A percentile compares a stretch with the other conserved stretches of the same genome.
phyloP scores from a whole-genome alignment of 2,797 vertebrate species.

The Tragopan temminckii region DNA sequence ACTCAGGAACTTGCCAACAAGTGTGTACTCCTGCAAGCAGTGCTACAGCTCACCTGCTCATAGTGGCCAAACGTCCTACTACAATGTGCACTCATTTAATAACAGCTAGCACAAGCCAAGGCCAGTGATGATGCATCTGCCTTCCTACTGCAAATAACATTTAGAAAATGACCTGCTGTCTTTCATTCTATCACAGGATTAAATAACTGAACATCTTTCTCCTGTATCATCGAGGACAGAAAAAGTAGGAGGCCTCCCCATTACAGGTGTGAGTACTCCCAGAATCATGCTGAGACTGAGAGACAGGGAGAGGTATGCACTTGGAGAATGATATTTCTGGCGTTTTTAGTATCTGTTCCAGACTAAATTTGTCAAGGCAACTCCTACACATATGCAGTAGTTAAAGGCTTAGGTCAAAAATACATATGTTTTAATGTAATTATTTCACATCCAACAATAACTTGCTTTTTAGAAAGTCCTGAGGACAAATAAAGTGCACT shows the following conservation, averaged over 20 bases:
- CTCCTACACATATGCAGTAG: not conserved
- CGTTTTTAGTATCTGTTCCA: not conserved
- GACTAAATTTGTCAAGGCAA: not conserved
- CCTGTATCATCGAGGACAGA: not conserved
- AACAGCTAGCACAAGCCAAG: not conserved
- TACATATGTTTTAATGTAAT: not conserved
- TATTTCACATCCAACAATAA: not conserved
- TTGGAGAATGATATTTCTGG: not conserved
- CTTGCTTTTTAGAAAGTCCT: not conserved
- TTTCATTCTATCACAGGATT: not conserved
- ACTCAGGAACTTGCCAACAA: not conserved
- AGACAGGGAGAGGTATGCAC: not conserved
- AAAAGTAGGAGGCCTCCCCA: not conserved
- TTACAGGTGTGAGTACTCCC: not conserved
- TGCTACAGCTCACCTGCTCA: not conserved
- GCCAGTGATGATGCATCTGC: fast-evolving
- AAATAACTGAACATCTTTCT: not conserved
- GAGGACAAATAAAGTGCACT: not conserved
- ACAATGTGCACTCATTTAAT: fast-evolving
- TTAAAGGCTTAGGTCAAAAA: not conserved
- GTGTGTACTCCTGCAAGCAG: fast-evolving
- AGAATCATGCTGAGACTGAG: not conserved
- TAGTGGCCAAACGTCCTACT: fast-evolving
- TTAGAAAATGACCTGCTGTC: not conserved
- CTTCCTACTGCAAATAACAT: not conserved